Base-by-base conservation (phyloP, 2,113 vertebrate species). In the Circaetus cinerascens region DNA sequence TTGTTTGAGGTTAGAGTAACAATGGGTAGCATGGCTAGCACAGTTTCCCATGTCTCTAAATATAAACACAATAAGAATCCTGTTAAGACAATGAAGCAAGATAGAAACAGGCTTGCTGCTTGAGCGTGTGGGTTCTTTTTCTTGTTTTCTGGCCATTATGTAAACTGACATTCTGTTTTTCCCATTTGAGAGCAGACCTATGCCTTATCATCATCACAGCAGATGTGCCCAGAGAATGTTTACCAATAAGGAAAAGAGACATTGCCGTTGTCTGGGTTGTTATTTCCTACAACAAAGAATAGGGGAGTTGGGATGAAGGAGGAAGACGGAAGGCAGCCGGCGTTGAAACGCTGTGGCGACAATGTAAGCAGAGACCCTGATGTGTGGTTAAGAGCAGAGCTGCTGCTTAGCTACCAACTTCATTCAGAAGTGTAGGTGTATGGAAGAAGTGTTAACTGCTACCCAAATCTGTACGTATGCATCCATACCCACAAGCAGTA, bases 1-100 rank as follows among this genome's bases (percentile, higher is more conserved):
- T 96, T 97, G 95, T 97, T 95, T 97, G 96, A 95, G 95, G 95
- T 95, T 97, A 97, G 38, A 96, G 89, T 86, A 95, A 97, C 96
- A 96, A 97, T 97, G 94, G 93, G 95, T 88, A 96, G 66, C 95
- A 85, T 53, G 71, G 84, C 85, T 51, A 91, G 89, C 93, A 77
- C 67, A 96, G 95, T 97, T 97, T 97, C 97, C 96, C 96, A 97
- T 97, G 97, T 97, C 94, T 94, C 96, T 97, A 96, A 96, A 97
- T 97, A 97, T 97, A 97, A 96, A 96, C 94, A 97, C 95, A 97
- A 93, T 96, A 96, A 96, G 94, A 97, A 96, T 97, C 96, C 96
- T 96, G 92, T 95, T 96, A 85, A 95, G 93, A 97, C 94, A 97
- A 97, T 97, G 96, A 87, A 66, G 90, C 77, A 79, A 96, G 86